A percentile compares a stretch with the other conserved stretches of the same genome.
Conservation (phyloP, 2,888 invertebrate genomes). For the Zygaena filipendulae region DNA sequence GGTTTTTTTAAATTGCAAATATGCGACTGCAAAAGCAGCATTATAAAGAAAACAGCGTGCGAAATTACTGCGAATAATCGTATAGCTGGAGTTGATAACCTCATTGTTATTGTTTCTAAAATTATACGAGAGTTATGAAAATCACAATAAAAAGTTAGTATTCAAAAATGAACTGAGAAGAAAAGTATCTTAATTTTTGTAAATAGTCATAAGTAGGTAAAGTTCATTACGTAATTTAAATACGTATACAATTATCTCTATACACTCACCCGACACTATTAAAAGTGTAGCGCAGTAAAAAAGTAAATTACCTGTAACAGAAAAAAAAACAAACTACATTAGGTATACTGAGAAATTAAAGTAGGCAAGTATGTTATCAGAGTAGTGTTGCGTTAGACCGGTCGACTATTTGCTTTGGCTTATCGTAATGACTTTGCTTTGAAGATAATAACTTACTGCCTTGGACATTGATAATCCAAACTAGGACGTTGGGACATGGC, state of each 20-base stretch:
- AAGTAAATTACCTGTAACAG: conserved; percentile 25
- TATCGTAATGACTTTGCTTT: background rate
- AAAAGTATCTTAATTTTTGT: no score
- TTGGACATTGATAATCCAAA: conserved; percentile 12
- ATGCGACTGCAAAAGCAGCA: no score
- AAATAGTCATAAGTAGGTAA: no score
- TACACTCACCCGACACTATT: no score
- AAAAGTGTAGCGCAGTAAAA: no score
- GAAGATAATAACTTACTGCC: conserved; percentile 8
- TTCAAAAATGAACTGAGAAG: no score
- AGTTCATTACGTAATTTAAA: background rate
- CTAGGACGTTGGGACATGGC: conserved; percentile 9
- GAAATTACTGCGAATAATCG: no score
- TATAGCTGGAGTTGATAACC: conserved; percentile 38
- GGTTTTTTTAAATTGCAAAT: no score
- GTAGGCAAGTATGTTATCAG: conserved; percentile 21
- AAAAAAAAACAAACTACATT: conserved; percentile 17
- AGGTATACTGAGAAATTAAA: conserved; percentile 14
- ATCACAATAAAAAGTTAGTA: no score
- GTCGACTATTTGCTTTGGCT: background rate
- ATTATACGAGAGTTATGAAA: no score
- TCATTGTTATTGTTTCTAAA: conserved; percentile 35
- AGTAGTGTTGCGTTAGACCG: background rate
- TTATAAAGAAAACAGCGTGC: no score
- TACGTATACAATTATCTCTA: no score